Conservation (phyloP, 2,113 vertebrate genomes). For the Piaya cayana region DNA sequence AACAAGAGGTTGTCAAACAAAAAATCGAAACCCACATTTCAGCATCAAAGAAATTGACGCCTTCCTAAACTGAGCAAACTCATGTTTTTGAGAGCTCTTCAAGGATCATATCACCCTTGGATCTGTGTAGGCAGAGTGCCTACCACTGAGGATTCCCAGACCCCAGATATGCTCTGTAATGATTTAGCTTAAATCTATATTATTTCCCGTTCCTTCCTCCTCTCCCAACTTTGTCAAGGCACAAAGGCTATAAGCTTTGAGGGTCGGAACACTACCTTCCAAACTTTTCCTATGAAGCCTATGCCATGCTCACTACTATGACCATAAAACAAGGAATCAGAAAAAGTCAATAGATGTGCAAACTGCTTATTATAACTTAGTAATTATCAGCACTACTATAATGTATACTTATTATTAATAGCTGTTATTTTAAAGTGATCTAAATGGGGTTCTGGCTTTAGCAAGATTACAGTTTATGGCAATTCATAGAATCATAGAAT, state of each 20-base stretch:
- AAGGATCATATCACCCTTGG: not conserved
- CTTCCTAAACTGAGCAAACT: not conserved
- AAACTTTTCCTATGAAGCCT: not conserved
- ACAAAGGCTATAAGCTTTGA: not conserved
- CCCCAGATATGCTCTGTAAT: not conserved
- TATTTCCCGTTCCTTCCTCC: accelerated
- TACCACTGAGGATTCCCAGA: not conserved
- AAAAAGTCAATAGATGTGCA: not conserved
- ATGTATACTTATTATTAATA: slow-evolving; percentile 22
- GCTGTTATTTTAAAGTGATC: not conserved
- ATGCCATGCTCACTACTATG: not conserved
- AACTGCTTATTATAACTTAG: not conserved
- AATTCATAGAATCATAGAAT: too few relatives aligned
- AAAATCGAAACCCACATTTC: not conserved
- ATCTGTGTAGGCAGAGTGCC: not conserved
- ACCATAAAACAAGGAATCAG: not conserved
- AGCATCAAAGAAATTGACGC: not conserved
- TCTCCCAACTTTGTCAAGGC: not conserved
- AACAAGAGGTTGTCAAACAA: not conserved
- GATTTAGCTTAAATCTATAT: not conserved
- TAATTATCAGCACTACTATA: not conserved
- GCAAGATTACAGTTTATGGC: not conserved
- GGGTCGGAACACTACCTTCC: not conserved
- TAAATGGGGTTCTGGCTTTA: not conserved
- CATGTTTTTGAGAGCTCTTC: not conserved